A percentile compares a stretch with the other conserved stretches of the same genome.
phyloP scores from a whole-genome alignment of 2,888 invertebrate species.

The Limnephilus lunatus region DNA sequence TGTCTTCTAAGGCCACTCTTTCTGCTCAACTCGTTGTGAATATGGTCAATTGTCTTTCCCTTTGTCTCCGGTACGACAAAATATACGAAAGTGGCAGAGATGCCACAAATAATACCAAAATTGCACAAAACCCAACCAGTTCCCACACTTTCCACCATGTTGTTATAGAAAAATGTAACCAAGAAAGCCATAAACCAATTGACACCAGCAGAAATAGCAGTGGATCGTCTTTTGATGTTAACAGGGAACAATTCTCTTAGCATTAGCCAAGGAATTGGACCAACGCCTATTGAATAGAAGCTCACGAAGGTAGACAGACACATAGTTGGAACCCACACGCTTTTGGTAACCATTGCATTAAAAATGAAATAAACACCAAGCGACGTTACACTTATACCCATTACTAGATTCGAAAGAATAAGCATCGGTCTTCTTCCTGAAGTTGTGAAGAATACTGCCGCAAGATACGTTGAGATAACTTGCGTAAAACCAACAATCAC shows the following conservation, averaged over 20 bases:
- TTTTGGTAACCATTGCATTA: constrained; percentile 60
- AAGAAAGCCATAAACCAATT: constrained; percentile 84
- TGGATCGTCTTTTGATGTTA: constrained; percentile 80
- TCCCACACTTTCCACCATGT: constrained; percentile 77
- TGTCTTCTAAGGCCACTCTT: constrained; percentile 73
- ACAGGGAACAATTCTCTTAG: constrained; percentile 82
- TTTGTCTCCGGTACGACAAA: constrained; percentile 84
- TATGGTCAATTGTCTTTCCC: constrained; percentile 77
- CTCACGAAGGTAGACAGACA: constrained; percentile 78
- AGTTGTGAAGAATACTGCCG: constrained; percentile 79
- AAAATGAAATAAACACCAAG: constrained; percentile 75
- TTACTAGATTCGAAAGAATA: constrained; percentile 78
- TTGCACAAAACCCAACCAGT: constrained; percentile 82
- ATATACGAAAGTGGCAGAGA: constrained; percentile 81
- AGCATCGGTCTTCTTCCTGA: constrained; percentile 81
- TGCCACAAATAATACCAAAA: constrained; percentile 79
- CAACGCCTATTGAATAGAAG: constrained; percentile 82
- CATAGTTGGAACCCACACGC: constrained; percentile 78
- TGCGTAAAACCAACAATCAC: constrained; percentile 81
- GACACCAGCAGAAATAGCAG: constrained; percentile 82
- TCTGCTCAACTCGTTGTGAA: constrained; percentile 77
- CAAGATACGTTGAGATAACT: constrained; percentile 78
- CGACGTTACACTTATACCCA: constrained; percentile 76
- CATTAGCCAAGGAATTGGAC: constrained; percentile 86
- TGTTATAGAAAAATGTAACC: constrained; percentile 81